Conservation (phyloP, 2,113 vertebrate species). For the Phycodurus eques region DNA sequence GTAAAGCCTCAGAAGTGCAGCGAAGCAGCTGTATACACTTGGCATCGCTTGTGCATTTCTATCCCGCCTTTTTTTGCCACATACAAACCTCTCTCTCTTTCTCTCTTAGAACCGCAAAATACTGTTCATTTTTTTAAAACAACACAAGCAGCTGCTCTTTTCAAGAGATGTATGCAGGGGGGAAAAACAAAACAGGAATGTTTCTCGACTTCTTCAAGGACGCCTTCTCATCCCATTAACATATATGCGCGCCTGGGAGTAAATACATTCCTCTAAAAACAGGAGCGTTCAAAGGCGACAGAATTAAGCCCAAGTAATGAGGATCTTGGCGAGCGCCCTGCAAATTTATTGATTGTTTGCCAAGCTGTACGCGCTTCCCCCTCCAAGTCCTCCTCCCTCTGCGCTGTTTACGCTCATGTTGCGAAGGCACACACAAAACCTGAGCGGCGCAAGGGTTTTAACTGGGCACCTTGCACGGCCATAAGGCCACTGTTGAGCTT, state of each 20-base stretch:
- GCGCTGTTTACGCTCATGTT: slow-evolving; percentile 51
- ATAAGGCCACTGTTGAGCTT: slow-evolving; percentile 52
- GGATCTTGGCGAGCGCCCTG: slow-evolving; percentile 69
- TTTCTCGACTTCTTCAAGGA: slow-evolving; percentile 57
- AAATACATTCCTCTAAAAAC: slow-evolving; percentile 59
- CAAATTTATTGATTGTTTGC: slow-evolving; percentile 76
- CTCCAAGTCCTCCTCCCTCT: slow-evolving; percentile 33
- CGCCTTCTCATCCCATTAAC: slow-evolving; percentile 55
- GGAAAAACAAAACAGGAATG: slow-evolving; percentile 23
- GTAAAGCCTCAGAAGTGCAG: slow-evolving; percentile 60
- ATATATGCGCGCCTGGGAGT: slow-evolving; percentile 60
- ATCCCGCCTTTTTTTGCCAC: slow-evolving; percentile 20
- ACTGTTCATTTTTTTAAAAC: slow-evolving; percentile 25
- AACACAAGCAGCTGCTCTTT: slow-evolving; percentile 37
- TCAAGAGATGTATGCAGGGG: slow-evolving; percentile 24
- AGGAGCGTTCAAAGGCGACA: slow-evolving; percentile 66
- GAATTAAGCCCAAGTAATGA: slow-evolving; percentile 71
- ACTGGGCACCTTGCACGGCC: slow-evolving; percentile 21
- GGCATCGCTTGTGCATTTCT: slow-evolving; percentile 41
- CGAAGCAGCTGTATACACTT: slow-evolving; percentile 51
- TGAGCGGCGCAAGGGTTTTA: slow-evolving; percentile 40
- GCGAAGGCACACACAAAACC: slow-evolving; percentile 40
- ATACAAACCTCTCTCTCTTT: slow-evolving; percentile 20
- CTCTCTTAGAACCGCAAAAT: slow-evolving; percentile 14
- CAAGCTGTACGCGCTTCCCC: slow-evolving; percentile 53